A percentile compares a stretch with the other conserved stretches of the same genome.
Evolutionary conservation across 2,888 invertebrate genomes (phyloP).

Genomic region (Strigamia crassipes): DNA sequence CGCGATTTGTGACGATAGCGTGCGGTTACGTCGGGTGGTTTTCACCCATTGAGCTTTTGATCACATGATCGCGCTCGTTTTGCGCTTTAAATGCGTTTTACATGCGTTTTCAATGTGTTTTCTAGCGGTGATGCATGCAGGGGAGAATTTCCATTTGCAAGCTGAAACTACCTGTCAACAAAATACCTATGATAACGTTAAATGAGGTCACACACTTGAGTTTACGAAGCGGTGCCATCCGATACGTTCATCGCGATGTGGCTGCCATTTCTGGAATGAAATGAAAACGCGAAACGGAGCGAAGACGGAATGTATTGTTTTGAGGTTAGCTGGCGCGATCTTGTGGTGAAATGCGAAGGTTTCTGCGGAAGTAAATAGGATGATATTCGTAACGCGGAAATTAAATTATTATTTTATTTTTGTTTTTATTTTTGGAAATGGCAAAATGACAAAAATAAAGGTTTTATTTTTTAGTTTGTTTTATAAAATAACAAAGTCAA

Average conservation of each 20-base stretch:
- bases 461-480: no score
- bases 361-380: background rate
- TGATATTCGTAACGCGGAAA: background rate
- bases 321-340: background rate
- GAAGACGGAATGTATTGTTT: background rate
- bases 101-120: no score
- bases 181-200: background rate
- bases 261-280: background rate
- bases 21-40: background rate
- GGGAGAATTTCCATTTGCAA: background rate
- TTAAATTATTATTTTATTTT: no score
- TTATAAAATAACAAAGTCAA: no score
- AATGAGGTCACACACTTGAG: conserved; percentile 34
- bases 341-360: background rate
- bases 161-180: background rate
- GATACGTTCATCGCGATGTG: background rate
- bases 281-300: background rate
- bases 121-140: background rate
- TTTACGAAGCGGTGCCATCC: conserved; percentile 22
- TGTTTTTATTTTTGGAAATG: no score
- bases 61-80: background rate
- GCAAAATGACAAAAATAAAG: no score
- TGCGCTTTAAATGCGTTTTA: no score
- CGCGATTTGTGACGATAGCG: background rate
- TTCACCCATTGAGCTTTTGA: no score